These are phyloP conservation scores for Radopholus similis DNA, from an alignment of 1,140 invertebrate genomes.

Conservation along the genomic window DNA sequence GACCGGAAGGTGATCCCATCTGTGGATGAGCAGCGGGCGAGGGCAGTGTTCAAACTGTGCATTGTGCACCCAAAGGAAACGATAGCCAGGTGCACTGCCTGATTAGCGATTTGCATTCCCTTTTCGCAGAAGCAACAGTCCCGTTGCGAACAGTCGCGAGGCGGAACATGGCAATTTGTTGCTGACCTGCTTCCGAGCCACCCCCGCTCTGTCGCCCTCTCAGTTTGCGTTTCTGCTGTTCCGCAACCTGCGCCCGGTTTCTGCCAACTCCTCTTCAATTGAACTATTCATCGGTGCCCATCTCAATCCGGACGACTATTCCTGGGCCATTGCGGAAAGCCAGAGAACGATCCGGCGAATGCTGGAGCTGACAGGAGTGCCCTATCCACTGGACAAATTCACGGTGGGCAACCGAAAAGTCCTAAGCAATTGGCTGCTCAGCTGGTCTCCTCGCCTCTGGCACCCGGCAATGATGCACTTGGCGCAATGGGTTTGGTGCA, in stretches of 20 bases:
- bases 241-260: conserved; percentile 18
- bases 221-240: conserved; percentile 27
- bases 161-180: not conserved
- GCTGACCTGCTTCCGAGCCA: conserved; percentile 18
- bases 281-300: conserved; percentile 24
- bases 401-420: not conserved
- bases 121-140: conserved; percentile 21
- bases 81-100: not conserved
- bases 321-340: conserved; percentile 11
- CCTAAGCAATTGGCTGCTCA: not conserved
- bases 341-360: conserved; percentile 13
- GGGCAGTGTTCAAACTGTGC: not conserved
- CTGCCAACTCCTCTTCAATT: not conserved
- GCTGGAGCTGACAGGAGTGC: not conserved
- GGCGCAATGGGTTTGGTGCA: conserved; percentile 18
- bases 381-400: conserved; percentile 22
- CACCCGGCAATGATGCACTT: conserved; percentile 15
- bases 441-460: conserved; percentile 22
- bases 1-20: conserved; percentile 7
- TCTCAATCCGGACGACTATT: conserved; percentile 11
- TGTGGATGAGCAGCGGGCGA: not conserved
- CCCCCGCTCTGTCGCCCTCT: conserved; percentile 1
- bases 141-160: not conserved
- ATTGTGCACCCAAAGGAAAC: not conserved
- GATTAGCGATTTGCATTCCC: not conserved